Percentiles rank a stretch among this genome's conserved stretches.
Evolutionary conservation across 2,113 vertebrate species (phyloP).

Genomic region (Clarias batrachus): DNA sequence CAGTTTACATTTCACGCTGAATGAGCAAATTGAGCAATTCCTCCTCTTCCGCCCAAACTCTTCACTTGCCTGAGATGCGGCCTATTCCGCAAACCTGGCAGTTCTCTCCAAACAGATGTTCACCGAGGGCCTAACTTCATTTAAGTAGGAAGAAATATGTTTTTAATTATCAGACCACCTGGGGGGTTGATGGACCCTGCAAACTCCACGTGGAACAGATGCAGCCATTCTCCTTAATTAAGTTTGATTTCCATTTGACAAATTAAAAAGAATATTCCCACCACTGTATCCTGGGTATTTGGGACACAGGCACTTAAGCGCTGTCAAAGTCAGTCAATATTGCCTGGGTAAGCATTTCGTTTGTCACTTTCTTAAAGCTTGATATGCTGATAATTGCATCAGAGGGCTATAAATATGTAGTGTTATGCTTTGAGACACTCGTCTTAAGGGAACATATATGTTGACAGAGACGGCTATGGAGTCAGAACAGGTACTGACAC

Average conservation of each 20-base stretch:
- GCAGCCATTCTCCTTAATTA: constrained; percentile 59
- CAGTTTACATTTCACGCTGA: constrained; percentile 4
- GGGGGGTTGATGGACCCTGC: constrained; percentile 56
- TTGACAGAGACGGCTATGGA: neutral
- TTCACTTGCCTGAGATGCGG: constrained; percentile 20
- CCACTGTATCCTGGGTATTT: constrained; percentile 39
- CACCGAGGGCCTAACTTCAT: constrained; percentile 53
- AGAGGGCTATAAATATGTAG: neutral
- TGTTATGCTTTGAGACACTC: neutral
- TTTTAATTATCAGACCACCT: constrained; percentile 61
- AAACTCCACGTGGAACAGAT: constrained; percentile 55
- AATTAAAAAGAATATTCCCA: constrained; percentile 56
- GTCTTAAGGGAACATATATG: neutral
- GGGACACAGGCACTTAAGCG: constrained; percentile 22
- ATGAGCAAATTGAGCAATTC: constrained; percentile 18
- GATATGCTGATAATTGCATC: constrained; percentile 41
- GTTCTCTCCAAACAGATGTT: constrained; percentile 55
- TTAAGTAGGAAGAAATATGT: constrained; percentile 61
- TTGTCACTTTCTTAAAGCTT: constrained; percentile 47
- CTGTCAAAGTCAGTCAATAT: constrained; percentile 48
- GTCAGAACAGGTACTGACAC: neutral
- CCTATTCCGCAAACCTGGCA: constrained; percentile 40
- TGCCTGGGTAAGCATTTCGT: constrained; percentile 47
- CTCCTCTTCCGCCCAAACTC: constrained; percentile 5
- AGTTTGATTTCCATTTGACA: constrained; percentile 59